Conservation (phyloP, 2,797 vertebrate species). For the Limosa lapponica region DNA sequence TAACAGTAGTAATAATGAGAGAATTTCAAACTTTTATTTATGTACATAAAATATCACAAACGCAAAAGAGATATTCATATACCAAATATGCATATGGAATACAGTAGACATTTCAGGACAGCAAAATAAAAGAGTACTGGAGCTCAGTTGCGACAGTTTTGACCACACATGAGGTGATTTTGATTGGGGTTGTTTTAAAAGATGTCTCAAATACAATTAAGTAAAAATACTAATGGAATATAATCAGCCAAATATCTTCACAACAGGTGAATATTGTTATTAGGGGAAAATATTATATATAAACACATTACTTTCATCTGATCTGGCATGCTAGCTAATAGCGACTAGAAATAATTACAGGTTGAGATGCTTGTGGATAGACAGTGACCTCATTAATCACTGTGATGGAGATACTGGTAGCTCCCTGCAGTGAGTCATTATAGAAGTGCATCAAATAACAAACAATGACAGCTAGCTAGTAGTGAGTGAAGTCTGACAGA, state of each 20-base stretch:
- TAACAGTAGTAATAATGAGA: background rate
- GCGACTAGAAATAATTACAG: conserved; percentile 48
- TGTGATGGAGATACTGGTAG: conserved; percentile 64
- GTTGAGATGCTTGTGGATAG: conserved; percentile 38
- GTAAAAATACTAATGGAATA: background rate
- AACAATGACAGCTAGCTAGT: conserved; percentile 73
- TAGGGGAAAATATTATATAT: background rate
- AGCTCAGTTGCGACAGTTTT: background rate
- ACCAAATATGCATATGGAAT: background rate
- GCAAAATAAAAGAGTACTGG: background rate
- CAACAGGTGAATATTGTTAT: background rate
- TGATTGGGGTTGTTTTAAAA: background rate
- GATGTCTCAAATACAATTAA: background rate
- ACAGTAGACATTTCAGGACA: background rate
- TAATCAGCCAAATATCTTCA: background rate
- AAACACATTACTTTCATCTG: background rate
- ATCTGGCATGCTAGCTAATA: background rate
- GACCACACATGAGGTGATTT: background rate
- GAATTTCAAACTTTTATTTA: background rate
- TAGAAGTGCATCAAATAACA: conserved; percentile 73
- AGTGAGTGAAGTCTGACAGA: conserved; percentile 77
- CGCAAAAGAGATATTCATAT: background rate
- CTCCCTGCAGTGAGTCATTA: conserved; percentile 75
- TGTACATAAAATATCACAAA: background rate
- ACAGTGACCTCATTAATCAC: conserved; percentile 77